These are phyloP conservation scores for Petrolisthes manimaculis DNA, from an alignment of 2,888 invertebrate genomes.

Conservation along the genomic window DNA sequence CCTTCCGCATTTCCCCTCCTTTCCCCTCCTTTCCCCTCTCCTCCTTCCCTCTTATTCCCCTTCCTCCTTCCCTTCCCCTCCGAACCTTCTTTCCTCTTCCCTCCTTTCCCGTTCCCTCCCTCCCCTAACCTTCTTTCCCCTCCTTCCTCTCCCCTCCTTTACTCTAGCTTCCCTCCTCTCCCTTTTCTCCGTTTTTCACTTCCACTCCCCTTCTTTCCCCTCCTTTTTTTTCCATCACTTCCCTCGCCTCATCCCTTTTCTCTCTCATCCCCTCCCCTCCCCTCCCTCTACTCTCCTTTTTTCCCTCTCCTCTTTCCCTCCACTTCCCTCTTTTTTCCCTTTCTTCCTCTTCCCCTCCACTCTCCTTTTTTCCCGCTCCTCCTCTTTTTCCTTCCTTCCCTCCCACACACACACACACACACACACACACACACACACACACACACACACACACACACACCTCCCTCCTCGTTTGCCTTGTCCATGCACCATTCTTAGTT, in stretches of 20 bases:
- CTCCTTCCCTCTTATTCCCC: neutral
- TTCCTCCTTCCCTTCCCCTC: neutral
- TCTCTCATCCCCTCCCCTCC: neutral
- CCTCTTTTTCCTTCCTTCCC: neutral
- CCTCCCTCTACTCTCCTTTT: neutral
- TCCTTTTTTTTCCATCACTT: neutral
- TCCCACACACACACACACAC: too few relatives aligned
- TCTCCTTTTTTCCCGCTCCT: neutral
- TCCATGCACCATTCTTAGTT: too few relatives aligned
- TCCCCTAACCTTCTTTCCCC: neutral
- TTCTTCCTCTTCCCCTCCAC: neutral
- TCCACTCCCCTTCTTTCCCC: neutral
- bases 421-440: too few relatives aligned
- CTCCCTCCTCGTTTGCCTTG: too few relatives aligned
- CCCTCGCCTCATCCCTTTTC: neutral
- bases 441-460: too few relatives aligned
- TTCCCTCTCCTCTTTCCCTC: too few relatives aligned
- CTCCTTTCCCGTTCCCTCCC: neutral
- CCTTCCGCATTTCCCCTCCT: neutral
- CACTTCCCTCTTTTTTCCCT: neutral
- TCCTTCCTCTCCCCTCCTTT: neutral
- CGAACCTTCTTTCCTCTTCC: neutral
- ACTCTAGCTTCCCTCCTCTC: too few relatives aligned
- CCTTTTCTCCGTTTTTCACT: neutral
- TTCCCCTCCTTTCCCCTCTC: neutral